Base-by-base conservation (phyloP, 2,888 invertebrate species). In the Leptopilina syphax region DNA sequence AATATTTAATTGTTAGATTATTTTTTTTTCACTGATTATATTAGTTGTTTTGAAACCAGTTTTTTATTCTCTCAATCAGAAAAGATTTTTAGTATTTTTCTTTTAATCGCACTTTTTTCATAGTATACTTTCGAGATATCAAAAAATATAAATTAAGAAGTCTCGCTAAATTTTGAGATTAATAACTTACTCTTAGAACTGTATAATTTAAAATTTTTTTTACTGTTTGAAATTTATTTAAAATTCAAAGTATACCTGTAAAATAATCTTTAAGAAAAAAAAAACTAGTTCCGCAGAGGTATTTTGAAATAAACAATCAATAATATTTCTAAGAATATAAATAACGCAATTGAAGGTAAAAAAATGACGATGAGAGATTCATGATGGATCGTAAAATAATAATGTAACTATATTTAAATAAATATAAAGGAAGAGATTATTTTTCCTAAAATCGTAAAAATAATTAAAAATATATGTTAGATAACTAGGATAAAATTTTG, bases 271-370 rank as follows among this genome's bases (percentile, higher is more conserved):
- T 47, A 47, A 63, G 24, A 63, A 63, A 1, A 24, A 8, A 63
- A 63, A 63, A 63, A 63, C 60, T 60, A n/a, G 24, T 9, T 9
- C 63, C 24, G 7, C 24, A 18, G n/a, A 18, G 18, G 18, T n/a
- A 10, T 24, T 63, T 68, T 67, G 47, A 24, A 68, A 50, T 50
- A 47, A 47, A 68, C 68, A 50, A 47, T 24, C 4, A 9, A 27
- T 54, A 50, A 12, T 24, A 70, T 27, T 70, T 70, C 68, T 50
- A 27, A 68, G 68, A 68, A 54, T 27, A 68, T 50, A 68, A 18
- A n/a, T 47, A 47, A 68, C 50, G 12, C 27, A 27, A 70, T 70
- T 70, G 50, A 50, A 70, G 50, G 50, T 50, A 18, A 70, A 50
- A 18, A 70, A 5, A 7, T 47, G 68, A 50, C 47, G 47, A 34